phyloP scores from a whole-genome alignment of 2,888 invertebrate genomes.

The Lepidochitona cinerea region DNA sequence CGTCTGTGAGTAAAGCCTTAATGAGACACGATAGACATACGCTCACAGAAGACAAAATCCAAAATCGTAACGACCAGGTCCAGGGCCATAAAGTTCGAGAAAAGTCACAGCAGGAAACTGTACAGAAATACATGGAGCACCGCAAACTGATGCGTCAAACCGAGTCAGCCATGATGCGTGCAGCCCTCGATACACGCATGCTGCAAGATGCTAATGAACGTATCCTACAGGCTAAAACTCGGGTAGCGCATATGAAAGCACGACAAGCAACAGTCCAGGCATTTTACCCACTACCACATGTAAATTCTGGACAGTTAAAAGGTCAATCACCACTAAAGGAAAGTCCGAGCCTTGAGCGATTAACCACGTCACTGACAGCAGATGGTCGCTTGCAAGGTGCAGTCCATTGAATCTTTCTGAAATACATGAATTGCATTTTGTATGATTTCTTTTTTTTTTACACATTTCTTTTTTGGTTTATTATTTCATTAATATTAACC shows the following conservation, averaged over 20 bases:
- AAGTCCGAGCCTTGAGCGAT: conserved; percentile 38
- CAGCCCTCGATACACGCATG: conserved; percentile 61
- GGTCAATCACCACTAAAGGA: conserved; percentile 24
- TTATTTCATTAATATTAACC: too few species aligned
- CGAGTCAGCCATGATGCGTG: conserved; percentile 59
- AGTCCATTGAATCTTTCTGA: too few species aligned
- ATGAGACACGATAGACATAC: conserved; percentile 65
- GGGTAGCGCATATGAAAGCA: conserved; percentile 62
- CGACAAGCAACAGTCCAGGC: conserved; percentile 48
- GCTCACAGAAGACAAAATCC: conserved; percentile 48
- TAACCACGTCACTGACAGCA: conserved; percentile 33
- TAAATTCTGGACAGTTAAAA: conserved; percentile 35
- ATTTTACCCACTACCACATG: conserved; percentile 54
- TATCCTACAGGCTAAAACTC: conserved; percentile 54
- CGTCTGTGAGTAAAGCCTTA: conserved; percentile 68
- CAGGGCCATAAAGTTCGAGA: conserved; percentile 41
- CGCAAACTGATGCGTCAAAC: conserved; percentile 65
- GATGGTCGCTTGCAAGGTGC: not conserved
- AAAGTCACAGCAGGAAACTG: conserved; percentile 59
- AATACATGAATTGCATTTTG: too few species aligned
- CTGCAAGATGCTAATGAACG: conserved; percentile 63
- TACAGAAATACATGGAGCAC: conserved; percentile 65
- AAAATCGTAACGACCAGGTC: conserved; percentile 38
- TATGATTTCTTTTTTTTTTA: too few species aligned
- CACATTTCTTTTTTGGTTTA: too few species aligned